Percentiles rank a stretch among this genome's conserved stretches.
These are phyloP conservation scores for Phrixothrix hirtus DNA, from an alignment of 2,888 invertebrate species.

Conservation along the genomic window DNA sequence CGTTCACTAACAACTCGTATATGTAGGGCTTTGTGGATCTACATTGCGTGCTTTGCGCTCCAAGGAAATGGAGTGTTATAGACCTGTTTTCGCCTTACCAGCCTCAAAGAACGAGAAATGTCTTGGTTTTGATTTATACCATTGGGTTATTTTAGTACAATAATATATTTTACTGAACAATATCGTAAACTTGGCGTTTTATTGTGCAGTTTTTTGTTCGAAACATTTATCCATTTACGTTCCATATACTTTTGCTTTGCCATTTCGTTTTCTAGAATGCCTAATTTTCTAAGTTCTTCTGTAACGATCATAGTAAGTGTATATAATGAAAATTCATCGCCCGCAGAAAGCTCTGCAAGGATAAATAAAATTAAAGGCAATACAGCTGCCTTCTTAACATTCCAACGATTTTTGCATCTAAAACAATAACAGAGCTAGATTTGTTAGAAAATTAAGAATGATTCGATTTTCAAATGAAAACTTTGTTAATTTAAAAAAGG, in stretches of 20 bases:
- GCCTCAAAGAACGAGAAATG: conserved; percentile 35
- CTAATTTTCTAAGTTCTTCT: not conserved
- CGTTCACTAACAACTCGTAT: conserved; percentile 4
- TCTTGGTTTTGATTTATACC: conserved; percentile 39
- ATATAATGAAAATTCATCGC: not conserved
- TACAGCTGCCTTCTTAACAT: no score
- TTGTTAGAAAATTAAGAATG: no score
- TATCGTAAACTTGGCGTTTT: conserved; percentile 39
- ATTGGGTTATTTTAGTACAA: conserved; percentile 40
- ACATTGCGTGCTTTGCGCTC: conserved; percentile 8
- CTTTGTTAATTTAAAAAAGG: no score
- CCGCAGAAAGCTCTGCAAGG: not conserved
- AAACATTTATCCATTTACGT: conserved; percentile 37
- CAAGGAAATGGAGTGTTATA: conserved; percentile 30
- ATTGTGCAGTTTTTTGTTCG: conserved; percentile 36
- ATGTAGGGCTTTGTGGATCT: conserved; percentile 11
- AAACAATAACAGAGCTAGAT: no score
- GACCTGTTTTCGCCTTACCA: conserved; percentile 30
- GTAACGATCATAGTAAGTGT: not conserved
- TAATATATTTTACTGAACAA: conserved; percentile 41
- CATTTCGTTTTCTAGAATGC: conserved; percentile 1
- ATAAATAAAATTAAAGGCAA: not conserved
- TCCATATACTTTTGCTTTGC: conserved; percentile 28
- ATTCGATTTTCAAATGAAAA: no score
- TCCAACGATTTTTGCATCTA: no score